Evolutionary conservation across 1,140 invertebrate genomes (phyloP).

Genomic region (Pogonomyrmex barbatus): DNA sequence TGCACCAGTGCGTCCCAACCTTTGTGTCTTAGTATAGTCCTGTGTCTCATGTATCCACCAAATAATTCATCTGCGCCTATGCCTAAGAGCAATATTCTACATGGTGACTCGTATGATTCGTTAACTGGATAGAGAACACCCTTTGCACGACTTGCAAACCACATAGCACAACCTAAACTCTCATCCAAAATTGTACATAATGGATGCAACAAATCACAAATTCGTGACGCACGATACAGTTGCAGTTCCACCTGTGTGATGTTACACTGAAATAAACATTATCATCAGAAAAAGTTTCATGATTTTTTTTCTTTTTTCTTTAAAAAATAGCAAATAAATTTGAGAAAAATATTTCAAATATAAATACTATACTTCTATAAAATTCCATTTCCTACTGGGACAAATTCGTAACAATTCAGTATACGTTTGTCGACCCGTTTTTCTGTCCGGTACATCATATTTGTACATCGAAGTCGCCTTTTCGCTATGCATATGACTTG

Average conservation of each 20-base stretch:
- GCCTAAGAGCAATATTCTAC: conserved; percentile 94
- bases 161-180: conserved; percentile 96
- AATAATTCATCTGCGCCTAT: conserved; percentile 99
- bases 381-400: conserved; percentile 91
- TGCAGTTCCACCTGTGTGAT: conserved; percentile 90
- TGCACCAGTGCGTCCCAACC: conserved; percentile 90
- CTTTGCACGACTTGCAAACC: conserved; percentile 95
- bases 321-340: conserved; percentile 15
- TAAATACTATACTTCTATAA: conserved; percentile 87
- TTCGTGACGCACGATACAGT: conserved; percentile 82
- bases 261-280: conserved; percentile 89
- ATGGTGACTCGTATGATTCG: conserved; percentile 87
- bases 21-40: conserved; percentile 89
- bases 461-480: conserved; percentile 54
- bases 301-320: not conserved
- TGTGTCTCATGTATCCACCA: conserved; percentile 96
- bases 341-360: conserved; percentile 70
- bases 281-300: conserved; percentile 19
- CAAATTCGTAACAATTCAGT: conserved; percentile 90
- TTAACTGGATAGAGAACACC: conserved; percentile 84
- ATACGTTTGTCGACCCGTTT: conserved; percentile 91
- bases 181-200: conserved; percentile 97
- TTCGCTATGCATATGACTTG: conserved; percentile 25
- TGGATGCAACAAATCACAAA: conserved; percentile 93
- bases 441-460: conserved; percentile 93